Evolutionary conservation across 2,797 vertebrate genomes (phyloP), one percentile per base, ranked within the genome.

Genomic region (Simalia tracyae): DNA sequence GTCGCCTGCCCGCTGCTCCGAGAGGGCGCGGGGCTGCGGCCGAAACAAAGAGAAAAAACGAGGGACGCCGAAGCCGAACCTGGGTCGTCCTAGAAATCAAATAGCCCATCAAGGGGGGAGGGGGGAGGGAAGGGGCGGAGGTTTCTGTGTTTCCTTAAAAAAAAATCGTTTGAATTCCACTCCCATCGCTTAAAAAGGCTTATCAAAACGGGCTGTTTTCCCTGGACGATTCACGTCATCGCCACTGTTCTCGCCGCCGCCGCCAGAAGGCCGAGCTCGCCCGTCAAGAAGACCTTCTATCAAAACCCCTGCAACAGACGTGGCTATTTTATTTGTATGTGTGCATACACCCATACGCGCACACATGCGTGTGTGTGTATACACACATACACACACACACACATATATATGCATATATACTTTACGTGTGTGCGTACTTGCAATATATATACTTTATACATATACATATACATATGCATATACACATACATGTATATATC

Each of bases 201-300:
- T 96, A 96, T 97, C 96, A 96, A 97, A 97, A 97, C 12, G 86
- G 93, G 93, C 94, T 86, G 85, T 95, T 94, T 68, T 91, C 84
- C 95, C 90, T 92, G 90, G 93, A 90, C 88, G 93, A 85, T 15
- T 89, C 90, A 89, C 90, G 31, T 86, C 92, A n/a, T 94, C 90
- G 88, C 76, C 46, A 81, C 31, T 88, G 15, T 89, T 68, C 17
- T 60, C 92, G 56, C 94, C 92, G 91, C 91, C 93, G 84, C 92
- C 93, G 84, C 92, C 50, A 89, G 91, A 95, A 90, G 95, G 89
- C 92, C 92, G 89, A 36, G 15, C 87, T 87, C 81, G 89, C 93
- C 94, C 92, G 86, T 90, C 92, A 94, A 96, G 95, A 94, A 95
- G 88, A 94, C 92, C 91, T 93, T 91, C 92, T 93, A 91, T 92